These are phyloP conservation scores for Leuciscus waleckii DNA, from an alignment of 2,797 vertebrate genomes.

Conservation along the genomic window DNA sequence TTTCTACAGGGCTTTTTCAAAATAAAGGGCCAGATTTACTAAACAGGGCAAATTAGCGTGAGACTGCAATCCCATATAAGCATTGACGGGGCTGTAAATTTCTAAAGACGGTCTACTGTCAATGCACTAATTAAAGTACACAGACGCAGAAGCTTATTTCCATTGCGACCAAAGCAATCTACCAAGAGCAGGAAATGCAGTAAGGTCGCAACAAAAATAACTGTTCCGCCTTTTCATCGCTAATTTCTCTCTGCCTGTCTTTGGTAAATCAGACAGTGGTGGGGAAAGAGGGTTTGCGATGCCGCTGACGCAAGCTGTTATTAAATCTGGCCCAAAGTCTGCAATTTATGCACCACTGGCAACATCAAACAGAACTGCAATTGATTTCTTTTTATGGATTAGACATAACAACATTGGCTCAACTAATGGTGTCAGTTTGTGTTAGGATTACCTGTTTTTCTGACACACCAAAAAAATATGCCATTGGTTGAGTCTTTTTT, in stretches of 20 bases:
- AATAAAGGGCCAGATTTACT: neutral
- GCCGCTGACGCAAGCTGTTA: neutral
- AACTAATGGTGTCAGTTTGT: neutral
- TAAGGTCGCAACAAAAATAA: too few relatives aligned
- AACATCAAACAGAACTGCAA: neutral
- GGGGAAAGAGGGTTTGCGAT: neutral
- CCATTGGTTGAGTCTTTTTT: neutral
- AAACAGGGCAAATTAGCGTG: neutral
- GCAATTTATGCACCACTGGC: neutral
- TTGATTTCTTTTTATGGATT: neutral
- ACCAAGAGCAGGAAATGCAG: neutral
- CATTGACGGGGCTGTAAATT: neutral
- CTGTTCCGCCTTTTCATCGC: too few relatives aligned
- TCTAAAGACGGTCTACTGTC: neutral
- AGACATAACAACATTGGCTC: neutral
- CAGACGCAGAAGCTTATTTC: neutral
- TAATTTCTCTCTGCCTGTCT: too few relatives aligned
- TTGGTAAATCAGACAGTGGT: neutral
- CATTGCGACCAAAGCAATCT: neutral
- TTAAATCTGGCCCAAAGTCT: neutral
- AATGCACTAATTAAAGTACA: neutral
- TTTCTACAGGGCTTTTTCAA: neutral
- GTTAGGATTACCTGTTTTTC: neutral
- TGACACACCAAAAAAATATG: neutral
- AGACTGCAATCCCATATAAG: neutral